A percentile compares a stretch with the other conserved stretches of the same genome.
Conservation (phyloP, 2,113 vertebrate species). For the Tinamus guttatus region DNA sequence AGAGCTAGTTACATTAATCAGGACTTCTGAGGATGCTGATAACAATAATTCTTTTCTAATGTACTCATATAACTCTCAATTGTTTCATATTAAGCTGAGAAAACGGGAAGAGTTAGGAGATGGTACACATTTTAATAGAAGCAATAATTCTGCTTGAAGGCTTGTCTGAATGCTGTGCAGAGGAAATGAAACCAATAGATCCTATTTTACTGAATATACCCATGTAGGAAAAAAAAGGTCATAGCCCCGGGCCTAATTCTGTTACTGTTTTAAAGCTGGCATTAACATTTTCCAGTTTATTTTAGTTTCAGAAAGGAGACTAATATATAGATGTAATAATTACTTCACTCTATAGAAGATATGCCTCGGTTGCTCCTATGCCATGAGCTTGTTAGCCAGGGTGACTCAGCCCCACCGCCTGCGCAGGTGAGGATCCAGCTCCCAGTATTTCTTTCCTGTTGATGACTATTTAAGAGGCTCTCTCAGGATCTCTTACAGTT, state of each 20-base stretch:
- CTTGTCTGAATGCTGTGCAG: slow-evolving; percentile 70
- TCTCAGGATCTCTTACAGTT: not conserved
- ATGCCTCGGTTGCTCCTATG: not conserved
- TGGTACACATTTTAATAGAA: slow-evolving; percentile 78
- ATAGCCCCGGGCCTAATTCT: slow-evolving; percentile 25
- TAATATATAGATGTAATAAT: slow-evolving; percentile 2
- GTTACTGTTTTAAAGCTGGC: slow-evolving; percentile 24
- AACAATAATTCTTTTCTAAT: slow-evolving; percentile 78
- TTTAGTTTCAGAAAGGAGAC: slow-evolving; percentile 13
- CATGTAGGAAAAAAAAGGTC: slow-evolving; percentile 32
- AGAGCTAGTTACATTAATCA: slow-evolving; percentile 67
- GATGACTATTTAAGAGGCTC: not conserved
- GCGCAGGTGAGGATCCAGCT: not conserved
- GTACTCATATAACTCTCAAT: slow-evolving; percentile 74
- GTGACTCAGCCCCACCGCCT: not conserved
- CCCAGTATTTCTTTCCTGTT: not conserved
- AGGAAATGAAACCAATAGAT: slow-evolving; percentile 78
- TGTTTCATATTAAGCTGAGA: slow-evolving; percentile 77
- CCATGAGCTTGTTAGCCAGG: not conserved
- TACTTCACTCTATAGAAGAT: not conserved
- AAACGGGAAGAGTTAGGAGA: slow-evolving; percentile 60
- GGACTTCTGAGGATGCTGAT: slow-evolving; percentile 67
- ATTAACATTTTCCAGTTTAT: slow-evolving; percentile 37
- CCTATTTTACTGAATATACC: slow-evolving; percentile 49
- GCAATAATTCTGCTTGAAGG: slow-evolving; percentile 77